Evolutionary conservation across 2,888 invertebrate species (phyloP).

Genomic region (Scaptodrosophila latifasciaeformis): DNA sequence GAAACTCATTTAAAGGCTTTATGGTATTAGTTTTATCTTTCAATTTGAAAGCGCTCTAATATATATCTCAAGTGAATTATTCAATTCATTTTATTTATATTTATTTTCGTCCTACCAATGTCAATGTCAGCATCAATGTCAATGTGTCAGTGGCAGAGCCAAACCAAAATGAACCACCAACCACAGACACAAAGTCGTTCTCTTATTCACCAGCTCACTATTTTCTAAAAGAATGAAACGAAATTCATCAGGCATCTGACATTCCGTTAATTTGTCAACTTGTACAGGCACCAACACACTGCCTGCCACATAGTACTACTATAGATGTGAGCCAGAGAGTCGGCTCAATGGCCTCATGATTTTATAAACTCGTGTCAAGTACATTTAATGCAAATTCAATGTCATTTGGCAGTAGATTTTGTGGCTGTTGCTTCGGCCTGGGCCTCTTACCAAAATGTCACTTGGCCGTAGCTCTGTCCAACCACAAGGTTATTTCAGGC

Average conservation of each 20-base stretch:
- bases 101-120: slow-evolving; percentile 25
- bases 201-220: too few relatives aligned
- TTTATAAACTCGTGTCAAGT: slow-evolving; percentile 48
- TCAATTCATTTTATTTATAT: background rate
- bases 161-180: too few relatives aligned
- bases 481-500: slow-evolving; percentile 26
- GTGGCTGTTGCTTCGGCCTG: background rate
- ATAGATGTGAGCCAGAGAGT: too few relatives aligned
- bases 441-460: slow-evolving; percentile 5
- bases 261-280: too few relatives aligned
- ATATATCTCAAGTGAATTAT: too few relatives aligned
- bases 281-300: slow-evolving; percentile 21
- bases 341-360: slow-evolving; percentile 43
- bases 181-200: too few relatives aligned
- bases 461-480: slow-evolving; percentile 12
- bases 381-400: slow-evolving; percentile 60
- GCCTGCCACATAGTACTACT: slow-evolving; percentile 42
- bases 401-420: slow-evolving; percentile 25
- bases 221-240: too few relatives aligned
- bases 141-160: slow-evolving; percentile 22
- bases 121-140: slow-evolving; percentile 52
- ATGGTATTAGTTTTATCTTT: too few relatives aligned
- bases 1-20: too few relatives aligned
- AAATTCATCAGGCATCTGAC: too few relatives aligned
- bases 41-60: too few relatives aligned